Evolutionary conservation across 2,113 vertebrate genomes (phyloP).

Genomic region (Podocnemis expansa): DNA sequence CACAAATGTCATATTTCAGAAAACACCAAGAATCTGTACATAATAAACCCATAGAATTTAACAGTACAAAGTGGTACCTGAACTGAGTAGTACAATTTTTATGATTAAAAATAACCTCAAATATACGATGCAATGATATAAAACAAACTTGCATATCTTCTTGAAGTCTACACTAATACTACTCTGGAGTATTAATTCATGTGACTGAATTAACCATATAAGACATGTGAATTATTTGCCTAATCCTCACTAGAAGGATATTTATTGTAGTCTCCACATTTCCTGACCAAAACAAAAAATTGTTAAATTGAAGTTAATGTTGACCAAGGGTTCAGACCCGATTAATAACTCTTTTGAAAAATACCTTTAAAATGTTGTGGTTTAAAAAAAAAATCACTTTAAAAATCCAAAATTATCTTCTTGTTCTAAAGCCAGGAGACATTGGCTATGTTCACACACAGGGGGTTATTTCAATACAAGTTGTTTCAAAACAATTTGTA

Average conservation of each 20-base stretch:
- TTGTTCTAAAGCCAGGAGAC: background rate
- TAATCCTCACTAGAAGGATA: constrained; percentile 18
- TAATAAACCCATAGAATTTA: background rate
- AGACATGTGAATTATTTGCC: constrained; percentile 50
- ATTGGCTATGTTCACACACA: too few relatives aligned
- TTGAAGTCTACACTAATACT: constrained; percentile 28
- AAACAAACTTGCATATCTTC: constrained; percentile 20
- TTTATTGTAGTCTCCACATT: background rate
- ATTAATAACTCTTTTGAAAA: constrained; percentile 25
- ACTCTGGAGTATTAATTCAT: background rate
- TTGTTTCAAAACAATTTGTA: too few relatives aligned
- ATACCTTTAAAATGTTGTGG: constrained; percentile 17
- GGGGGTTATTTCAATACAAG: too few relatives aligned
- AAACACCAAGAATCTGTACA: constrained; percentile 15
- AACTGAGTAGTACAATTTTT: constrained; percentile 10
- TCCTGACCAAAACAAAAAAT: constrained; percentile 21
- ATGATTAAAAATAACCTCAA: constrained; percentile 11
- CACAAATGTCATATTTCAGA: constrained; percentile 51
- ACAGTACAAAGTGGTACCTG: background rate
- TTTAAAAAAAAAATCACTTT: constrained; percentile 40
- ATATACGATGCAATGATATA: background rate
- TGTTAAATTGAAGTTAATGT: constrained; percentile 53
- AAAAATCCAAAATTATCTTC: background rate
- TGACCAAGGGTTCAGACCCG: constrained; percentile 49
- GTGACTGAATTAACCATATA: background rate